phyloP scores from a whole-genome alignment of 2,888 invertebrate genomes.

The Andrena bucephala region DNA sequence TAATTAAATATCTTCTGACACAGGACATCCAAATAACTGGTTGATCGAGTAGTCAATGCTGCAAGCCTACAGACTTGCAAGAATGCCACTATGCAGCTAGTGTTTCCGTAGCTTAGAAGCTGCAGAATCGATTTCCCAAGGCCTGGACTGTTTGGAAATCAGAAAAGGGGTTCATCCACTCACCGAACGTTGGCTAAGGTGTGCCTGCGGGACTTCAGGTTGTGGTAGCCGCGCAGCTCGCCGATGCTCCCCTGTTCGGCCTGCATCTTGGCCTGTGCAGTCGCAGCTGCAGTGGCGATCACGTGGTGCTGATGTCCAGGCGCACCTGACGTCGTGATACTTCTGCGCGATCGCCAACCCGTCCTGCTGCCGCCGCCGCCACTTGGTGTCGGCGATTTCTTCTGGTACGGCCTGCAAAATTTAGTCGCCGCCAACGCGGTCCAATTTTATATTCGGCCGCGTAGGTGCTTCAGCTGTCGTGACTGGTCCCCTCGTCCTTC shows the following conservation, averaged over 20 bases:
- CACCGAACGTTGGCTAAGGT: slow-evolving; percentile 97
- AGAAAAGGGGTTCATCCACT: slow-evolving; percentile 85
- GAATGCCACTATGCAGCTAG: not conserved
- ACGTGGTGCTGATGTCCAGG: slow-evolving; percentile 83
- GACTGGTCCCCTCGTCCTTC: slow-evolving; percentile 10
- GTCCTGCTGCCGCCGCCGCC: slow-evolving; percentile 80
- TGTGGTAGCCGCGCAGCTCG: slow-evolving; percentile 95
- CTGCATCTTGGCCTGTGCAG: slow-evolving; percentile 91
- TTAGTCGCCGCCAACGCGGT: slow-evolving; percentile 16
- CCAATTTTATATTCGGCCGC: slow-evolving; percentile 8
- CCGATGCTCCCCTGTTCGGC: slow-evolving; percentile 97
- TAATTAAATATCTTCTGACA: not conserved
- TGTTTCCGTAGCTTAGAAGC: not conserved
- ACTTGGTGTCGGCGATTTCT: slow-evolving; percentile 84
- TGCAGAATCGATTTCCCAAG: not conserved
- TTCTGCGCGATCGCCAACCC: slow-evolving; percentile 83
- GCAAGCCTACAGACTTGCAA: not conserved
- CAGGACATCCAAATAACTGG: too few relatives aligned
- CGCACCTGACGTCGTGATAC: slow-evolving; percentile 83
- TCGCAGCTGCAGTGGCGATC: slow-evolving; percentile 83
- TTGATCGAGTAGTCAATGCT: slow-evolving; percentile 29
- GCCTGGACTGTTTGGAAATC: not conserved
- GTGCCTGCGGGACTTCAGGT: slow-evolving; percentile 94
- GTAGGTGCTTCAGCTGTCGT: not conserved
- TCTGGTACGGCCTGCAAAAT: slow-evolving; percentile 82